Conservation (phyloP, 2,888 invertebrate species). For the Saturnia pavonia region DNA sequence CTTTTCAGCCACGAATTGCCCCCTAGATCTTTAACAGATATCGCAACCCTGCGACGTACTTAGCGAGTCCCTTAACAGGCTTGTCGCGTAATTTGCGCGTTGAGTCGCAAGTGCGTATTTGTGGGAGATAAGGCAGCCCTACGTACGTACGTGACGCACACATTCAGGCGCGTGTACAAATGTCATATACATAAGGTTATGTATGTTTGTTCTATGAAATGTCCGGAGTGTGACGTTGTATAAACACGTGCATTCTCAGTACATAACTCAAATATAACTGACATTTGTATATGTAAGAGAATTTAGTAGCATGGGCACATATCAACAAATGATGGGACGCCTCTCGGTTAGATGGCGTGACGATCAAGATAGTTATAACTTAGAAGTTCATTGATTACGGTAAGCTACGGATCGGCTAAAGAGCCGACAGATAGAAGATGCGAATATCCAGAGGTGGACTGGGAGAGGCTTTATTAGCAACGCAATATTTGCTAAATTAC, state of each 20-base stretch:
- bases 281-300: too few relatives aligned
- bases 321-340: neutral
- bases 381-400: neutral
- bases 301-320: neutral
- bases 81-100: too few relatives aligned
- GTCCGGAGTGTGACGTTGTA: neutral
- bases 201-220: neutral
- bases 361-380: neutral
- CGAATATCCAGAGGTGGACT: neutral
- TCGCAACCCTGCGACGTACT: too few relatives aligned
- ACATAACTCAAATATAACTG: neutral
- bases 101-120: too few relatives aligned
- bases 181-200: neutral
- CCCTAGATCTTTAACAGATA: too few relatives aligned
- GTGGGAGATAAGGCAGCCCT: neutral
- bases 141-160: neutral
- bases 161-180: neutral
- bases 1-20: too few relatives aligned
- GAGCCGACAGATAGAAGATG: neutral
- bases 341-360: neutral
- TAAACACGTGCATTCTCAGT: neutral
- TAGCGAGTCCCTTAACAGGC: too few relatives aligned
- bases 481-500: neutral
- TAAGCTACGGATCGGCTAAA: neutral
- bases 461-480: neutral